Evolutionary conservation across 2,797 vertebrate genomes (phyloP).

Genomic region (Enteromius radiatus): DNA sequence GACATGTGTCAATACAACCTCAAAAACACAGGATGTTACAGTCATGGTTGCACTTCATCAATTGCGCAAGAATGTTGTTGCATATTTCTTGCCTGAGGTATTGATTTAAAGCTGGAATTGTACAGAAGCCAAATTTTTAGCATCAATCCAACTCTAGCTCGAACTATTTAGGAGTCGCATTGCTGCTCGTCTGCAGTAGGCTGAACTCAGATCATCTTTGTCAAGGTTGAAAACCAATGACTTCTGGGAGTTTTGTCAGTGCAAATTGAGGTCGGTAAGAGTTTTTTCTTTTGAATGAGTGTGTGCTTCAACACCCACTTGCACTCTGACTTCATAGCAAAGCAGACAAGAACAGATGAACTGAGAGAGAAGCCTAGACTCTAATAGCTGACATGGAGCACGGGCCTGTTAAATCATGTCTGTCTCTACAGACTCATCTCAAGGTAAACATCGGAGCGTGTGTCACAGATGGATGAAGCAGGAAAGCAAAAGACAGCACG

Average conservation of each 20-base stretch:
- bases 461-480: conserved; percentile 1
- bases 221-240: neutral
- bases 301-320: neutral
- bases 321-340: neutral
- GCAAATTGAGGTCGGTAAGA: neutral
- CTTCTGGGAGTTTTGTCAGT: neutral
- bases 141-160: neutral
- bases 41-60: neutral
- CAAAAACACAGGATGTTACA: neutral
- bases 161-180: neutral
- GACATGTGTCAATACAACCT: neutral
- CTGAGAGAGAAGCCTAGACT: neutral
- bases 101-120: neutral
- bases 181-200: neutral
- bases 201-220: neutral
- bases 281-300: neutral
- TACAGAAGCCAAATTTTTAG: neutral
- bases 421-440: conserved; percentile 47
- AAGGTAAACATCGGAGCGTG: conserved; percentile 27
- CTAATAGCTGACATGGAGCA: conserved; percentile 14
- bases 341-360: conserved; percentile 14
- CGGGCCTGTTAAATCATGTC: conserved; percentile 55
- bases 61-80: conserved; percentile 1
- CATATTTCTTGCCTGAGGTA: neutral
- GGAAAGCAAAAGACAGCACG: neutral